Conservation (phyloP, 2,797 vertebrate species). For the Toxotes lorentzi region DNA sequence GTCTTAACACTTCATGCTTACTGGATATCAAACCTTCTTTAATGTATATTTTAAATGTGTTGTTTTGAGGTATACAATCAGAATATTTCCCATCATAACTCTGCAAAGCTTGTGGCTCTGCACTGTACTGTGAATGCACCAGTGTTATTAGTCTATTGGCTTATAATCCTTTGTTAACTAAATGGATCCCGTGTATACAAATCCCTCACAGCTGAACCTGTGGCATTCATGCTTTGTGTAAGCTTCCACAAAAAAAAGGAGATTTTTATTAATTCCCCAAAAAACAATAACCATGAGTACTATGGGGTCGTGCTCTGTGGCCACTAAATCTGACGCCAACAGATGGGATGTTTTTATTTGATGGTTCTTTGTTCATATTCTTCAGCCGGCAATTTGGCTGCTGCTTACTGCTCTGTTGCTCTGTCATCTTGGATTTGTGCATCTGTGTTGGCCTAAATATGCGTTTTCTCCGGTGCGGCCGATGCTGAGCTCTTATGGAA, state of each 20-base stretch:
- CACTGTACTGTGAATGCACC: slow-evolving; percentile 30
- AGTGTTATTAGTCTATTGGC: slow-evolving; percentile 45
- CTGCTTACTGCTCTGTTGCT: slow-evolving; percentile 71
- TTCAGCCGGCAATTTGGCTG: slow-evolving; percentile 75
- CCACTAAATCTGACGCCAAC: slow-evolving; percentile 68
- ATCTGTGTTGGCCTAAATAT: slow-evolving; percentile 70
- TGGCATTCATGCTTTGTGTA: slow-evolving; percentile 60
- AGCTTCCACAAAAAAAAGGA: slow-evolving; percentile 49
- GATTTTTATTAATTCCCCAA: slow-evolving; percentile 65
- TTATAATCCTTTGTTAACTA: slow-evolving; percentile 61
- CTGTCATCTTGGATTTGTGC: slow-evolving; percentile 79
- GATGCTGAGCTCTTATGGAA: slow-evolving; percentile 74
- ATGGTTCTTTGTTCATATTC: slow-evolving; percentile 72
- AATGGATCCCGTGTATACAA: slow-evolving; percentile 61
- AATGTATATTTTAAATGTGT: slow-evolving; percentile 34
- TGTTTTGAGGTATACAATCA: slow-evolving; percentile 39
- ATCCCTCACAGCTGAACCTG: slow-evolving; percentile 56
- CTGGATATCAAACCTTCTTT: slow-evolving; percentile 39
- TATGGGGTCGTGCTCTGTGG: slow-evolving; percentile 54
- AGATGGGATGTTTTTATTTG: slow-evolving; percentile 81
- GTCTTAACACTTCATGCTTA: slow-evolving; percentile 53
- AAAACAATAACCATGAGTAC: slow-evolving; percentile 58
- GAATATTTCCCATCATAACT: slow-evolving; percentile 2
- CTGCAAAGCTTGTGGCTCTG: slow-evolving; percentile 28
- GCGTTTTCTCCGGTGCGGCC: slow-evolving; percentile 70